These are phyloP conservation scores for Odontothrips loti DNA, from an alignment of 2,888 invertebrate species.

Conservation along the genomic window DNA sequence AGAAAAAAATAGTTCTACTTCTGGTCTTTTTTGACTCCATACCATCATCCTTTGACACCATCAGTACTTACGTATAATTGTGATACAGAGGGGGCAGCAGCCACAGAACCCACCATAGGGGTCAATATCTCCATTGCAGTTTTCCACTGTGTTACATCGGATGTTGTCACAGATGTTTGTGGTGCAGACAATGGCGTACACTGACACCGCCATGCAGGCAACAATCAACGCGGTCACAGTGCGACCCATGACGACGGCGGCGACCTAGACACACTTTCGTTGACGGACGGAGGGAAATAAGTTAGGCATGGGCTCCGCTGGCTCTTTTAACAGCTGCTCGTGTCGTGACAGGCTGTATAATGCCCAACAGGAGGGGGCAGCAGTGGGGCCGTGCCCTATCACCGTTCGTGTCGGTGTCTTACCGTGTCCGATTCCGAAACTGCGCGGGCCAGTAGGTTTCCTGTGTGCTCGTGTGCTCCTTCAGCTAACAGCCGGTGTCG, in stretches of 20 bases:
- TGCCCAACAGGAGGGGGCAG: neutral
- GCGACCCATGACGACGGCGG: neutral
- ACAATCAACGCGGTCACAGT: neutral
- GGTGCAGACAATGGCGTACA: neutral
- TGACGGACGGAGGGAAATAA: neutral
- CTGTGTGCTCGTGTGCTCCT: no score
- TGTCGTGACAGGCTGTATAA: neutral
- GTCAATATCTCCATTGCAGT: neutral
- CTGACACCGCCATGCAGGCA: neutral
- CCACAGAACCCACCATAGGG: neutral
- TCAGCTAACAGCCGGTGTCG: no score
- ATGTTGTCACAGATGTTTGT: neutral
- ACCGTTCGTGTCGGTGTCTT: no score
- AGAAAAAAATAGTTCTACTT: neutral
- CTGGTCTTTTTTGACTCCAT: neutral
- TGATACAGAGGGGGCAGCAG: neutral
- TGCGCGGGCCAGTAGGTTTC: no score
- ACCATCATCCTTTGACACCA: neutral
- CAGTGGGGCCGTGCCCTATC: no score
- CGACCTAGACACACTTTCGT: no score
- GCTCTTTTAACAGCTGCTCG: neutral
- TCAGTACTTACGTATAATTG: neutral
- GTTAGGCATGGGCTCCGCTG: neutral
- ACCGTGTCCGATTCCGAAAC: no score
- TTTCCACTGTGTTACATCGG: neutral